These are phyloP conservation scores for Peromyscus eremicus DNA, from an alignment of 2,797 vertebrate species.

Conservation along the genomic window DNA sequence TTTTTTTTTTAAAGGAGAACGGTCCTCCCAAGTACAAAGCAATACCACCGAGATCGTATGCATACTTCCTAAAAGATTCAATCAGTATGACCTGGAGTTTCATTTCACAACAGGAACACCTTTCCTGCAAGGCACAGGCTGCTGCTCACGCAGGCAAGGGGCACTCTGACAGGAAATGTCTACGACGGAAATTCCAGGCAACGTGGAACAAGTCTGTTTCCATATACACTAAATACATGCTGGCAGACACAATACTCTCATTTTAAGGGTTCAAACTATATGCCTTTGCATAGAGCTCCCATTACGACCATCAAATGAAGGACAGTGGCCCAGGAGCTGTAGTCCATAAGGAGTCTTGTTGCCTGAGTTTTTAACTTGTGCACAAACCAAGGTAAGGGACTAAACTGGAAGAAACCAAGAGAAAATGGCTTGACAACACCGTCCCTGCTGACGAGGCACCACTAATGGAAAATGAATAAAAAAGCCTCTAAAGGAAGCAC, in stretches of 20 bases:
- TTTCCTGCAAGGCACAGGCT: not conserved
- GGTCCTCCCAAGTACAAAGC: not conserved
- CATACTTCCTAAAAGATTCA: not conserved
- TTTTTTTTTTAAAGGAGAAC: constrained; percentile 18
- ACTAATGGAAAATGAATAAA: constrained; percentile 8
- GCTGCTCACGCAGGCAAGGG: not conserved
- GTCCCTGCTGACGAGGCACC: not conserved
- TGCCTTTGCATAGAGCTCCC: not conserved
- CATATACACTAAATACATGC: not conserved
- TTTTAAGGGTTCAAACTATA: not conserved
- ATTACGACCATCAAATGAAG: not conserved
- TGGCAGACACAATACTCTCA: not conserved
- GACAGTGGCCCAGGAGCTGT: not conserved
- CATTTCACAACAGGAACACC: not conserved
- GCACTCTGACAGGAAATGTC: not conserved
- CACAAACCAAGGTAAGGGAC: not conserved
- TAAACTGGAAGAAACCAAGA: not conserved
- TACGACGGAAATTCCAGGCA: not conserved
- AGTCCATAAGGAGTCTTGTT: not conserved
- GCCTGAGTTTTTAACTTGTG: not conserved
- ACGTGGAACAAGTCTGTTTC: not conserved
- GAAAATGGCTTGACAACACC: not conserved
- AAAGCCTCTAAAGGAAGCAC: constrained; percentile 35
- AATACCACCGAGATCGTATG: not conserved
- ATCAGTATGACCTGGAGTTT: constrained; percentile 5